Percentiles rank a stretch among this genome's conserved stretches.
Conservation (phyloP, 2,888 invertebrate species). For the Thymelicus acteon region DNA sequence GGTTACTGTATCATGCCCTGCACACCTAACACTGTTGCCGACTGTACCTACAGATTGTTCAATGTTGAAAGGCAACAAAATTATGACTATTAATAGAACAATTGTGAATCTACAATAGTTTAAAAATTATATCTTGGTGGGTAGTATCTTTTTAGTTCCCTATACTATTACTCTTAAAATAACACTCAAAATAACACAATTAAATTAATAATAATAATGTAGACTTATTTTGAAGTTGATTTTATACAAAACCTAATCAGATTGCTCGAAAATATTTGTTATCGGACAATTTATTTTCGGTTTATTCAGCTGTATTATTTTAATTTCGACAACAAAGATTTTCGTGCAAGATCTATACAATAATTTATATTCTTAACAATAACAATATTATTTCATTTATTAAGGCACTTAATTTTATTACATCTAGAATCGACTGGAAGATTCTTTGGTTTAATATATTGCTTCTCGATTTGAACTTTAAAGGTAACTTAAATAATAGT, state of each 20-base stretch:
- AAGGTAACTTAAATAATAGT: slow-evolving; percentile 77
- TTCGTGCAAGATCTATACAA: slow-evolving; percentile 42
- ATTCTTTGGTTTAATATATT: slow-evolving; percentile 79
- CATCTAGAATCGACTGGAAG: slow-evolving; percentile 73
- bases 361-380: slow-evolving; percentile 50
- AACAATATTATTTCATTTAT: slow-evolving; percentile 41
- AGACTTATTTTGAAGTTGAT: slow-evolving; percentile 24
- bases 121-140: slow-evolving; percentile 41
- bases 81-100: not conserved
- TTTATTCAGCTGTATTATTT: too few relatives aligned
- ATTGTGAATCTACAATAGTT: slow-evolving; percentile 7
- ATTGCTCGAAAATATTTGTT: not conserved
- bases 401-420: slow-evolving; percentile 50
- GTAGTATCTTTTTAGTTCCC: slow-evolving; percentile 37
- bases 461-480: slow-evolving; percentile 76
- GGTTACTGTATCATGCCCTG: too few relatives aligned
- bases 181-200: slow-evolving; percentile 35
- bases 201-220: slow-evolving; percentile 17
- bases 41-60: too few relatives aligned
- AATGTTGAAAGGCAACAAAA: not conserved
- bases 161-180: slow-evolving; percentile 27
- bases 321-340: not conserved
- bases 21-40: too few relatives aligned
- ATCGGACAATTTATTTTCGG: not conserved
- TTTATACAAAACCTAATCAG: slow-evolving; percentile 45